Conservation (phyloP, 2,888 invertebrate species). For the Geophilus truncorum region DNA sequence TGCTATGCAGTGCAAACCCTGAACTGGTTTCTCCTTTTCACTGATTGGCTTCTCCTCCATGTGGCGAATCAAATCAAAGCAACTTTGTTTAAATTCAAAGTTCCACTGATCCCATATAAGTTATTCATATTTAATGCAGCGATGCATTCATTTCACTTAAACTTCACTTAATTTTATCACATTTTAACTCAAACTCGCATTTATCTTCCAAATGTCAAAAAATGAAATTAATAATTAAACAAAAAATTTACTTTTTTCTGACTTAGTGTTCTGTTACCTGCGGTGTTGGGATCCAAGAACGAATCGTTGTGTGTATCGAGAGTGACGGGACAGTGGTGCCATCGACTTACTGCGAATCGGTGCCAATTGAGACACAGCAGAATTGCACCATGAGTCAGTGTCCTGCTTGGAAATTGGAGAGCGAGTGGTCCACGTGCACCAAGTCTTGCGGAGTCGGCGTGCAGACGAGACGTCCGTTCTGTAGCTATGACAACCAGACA, state of each 20-base stretch:
- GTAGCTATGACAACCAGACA: conserved; percentile 28
- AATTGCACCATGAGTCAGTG: conserved; percentile 55
- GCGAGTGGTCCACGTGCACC: conserved; percentile 32
- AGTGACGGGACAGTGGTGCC: conserved; percentile 46
- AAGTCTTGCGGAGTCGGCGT: conserved; percentile 36
- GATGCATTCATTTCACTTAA: too few relatives aligned
- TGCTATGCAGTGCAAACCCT: neutral
- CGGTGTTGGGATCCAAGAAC: conserved; percentile 43
- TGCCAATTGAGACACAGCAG: conserved; percentile 50
- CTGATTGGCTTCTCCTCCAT: neutral
- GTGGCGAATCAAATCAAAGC: neutral
- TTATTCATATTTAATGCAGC: neutral
- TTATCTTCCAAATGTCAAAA: too few relatives aligned
- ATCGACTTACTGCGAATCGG: conserved; percentile 40
- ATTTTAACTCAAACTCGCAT: too few relatives aligned
- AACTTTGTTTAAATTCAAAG: neutral
- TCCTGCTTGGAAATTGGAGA: conserved; percentile 43
- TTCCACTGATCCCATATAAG: neutral
- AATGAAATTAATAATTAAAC: too few relatives aligned
- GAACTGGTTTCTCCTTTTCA: neutral
- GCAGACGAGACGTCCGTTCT: conserved; percentile 32
- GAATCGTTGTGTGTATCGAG: conserved; percentile 42
- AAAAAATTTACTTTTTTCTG: neutral
- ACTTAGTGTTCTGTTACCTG: conserved; percentile 44
- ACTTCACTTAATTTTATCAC: too few relatives aligned